A percentile compares a stretch with the other conserved stretches of the same genome.
Conservation (phyloP, 2,888 invertebrate species). For the Anoplius nigerrimus region DNA sequence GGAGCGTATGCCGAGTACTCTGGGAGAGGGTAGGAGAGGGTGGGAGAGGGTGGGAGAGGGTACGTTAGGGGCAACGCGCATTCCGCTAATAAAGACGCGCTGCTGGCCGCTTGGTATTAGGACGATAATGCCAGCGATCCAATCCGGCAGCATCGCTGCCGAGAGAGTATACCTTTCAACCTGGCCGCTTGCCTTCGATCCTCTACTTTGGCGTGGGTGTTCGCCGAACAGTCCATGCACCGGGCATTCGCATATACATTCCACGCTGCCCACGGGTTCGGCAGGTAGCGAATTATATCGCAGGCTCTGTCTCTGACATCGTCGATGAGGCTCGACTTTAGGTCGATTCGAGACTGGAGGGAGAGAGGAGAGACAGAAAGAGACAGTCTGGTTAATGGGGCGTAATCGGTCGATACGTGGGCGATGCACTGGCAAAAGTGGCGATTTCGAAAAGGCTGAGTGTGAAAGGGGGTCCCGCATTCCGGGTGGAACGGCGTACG, state of each 20-base stretch:
- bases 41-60: background rate
- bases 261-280: conserved; percentile 49
- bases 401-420: conserved; percentile 48
- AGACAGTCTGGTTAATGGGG: conserved; percentile 38
- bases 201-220: too few species aligned
- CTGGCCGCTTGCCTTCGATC: too few species aligned
- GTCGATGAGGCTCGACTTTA: too few species aligned
- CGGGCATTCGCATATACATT: conserved; percentile 37
- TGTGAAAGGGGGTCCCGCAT: too few species aligned
- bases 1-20: background rate
- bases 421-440: conserved; percentile 45
- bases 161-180: too few species aligned
- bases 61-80: background rate
- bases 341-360: background rate
- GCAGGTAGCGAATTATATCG: conserved; percentile 42
- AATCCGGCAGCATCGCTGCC: conserved; percentile 24
- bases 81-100: conserved; percentile 23
- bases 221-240: background rate
- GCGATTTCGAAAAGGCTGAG: conserved; percentile 44
- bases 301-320: too few species aligned
- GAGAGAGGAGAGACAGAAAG: conserved; percentile 15
- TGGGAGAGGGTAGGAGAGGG: background rate
- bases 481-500: background rate
- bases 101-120: conserved; percentile 14
- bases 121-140: conserved; percentile 3